A percentile compares a stretch with the other conserved stretches of the same genome.
Conservation (phyloP, 1,140 invertebrate genomes). For the Oedothorax gibbosus region DNA sequence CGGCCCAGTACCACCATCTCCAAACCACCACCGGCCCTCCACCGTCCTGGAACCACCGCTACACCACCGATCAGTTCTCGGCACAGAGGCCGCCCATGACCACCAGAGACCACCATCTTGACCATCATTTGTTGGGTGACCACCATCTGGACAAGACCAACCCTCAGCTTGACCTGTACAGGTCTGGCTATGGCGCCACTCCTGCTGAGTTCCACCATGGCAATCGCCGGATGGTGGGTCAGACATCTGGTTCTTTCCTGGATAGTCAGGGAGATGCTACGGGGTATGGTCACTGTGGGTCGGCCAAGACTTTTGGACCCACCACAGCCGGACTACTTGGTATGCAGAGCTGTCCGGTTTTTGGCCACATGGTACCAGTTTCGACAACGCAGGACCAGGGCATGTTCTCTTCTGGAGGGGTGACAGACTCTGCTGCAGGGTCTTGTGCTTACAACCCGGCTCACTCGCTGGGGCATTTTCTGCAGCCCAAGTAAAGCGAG, state of each 20-base stretch:
- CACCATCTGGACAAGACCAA: constrained; percentile 29
- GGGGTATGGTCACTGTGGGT: constrained; percentile 42
- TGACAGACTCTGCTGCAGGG: constrained; percentile 7
- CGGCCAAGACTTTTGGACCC: constrained; percentile 40
- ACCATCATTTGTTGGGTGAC: constrained; percentile 39
- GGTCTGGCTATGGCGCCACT: constrained; percentile 3
- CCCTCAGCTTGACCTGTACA: constrained; percentile 36
- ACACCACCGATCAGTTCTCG: constrained; percentile 26
- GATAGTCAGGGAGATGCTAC: not conserved
- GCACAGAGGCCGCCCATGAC: constrained; percentile 24
- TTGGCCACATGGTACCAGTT: constrained; percentile 49
- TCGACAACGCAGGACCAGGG: constrained; percentile 45
- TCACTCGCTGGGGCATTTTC: constrained; percentile 53
- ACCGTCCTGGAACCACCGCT: constrained; percentile 45
- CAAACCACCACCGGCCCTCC: constrained; percentile 4
- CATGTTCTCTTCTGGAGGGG: constrained; percentile 28
- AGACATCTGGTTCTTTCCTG: constrained; percentile 20
- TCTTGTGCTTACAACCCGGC: constrained; percentile 57
- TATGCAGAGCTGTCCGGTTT: constrained; percentile 58
- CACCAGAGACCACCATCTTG: constrained; percentile 48
- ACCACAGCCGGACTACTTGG: not conserved
- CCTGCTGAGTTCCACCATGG: constrained; percentile 42
- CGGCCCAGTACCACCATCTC: constrained; percentile 41
- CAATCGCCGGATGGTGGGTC: constrained; percentile 14
- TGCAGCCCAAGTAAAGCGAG: constrained; percentile 49